Evolutionary conservation across 1,140 invertebrate species (phyloP).

Genomic region (Hermetia illucens): DNA sequence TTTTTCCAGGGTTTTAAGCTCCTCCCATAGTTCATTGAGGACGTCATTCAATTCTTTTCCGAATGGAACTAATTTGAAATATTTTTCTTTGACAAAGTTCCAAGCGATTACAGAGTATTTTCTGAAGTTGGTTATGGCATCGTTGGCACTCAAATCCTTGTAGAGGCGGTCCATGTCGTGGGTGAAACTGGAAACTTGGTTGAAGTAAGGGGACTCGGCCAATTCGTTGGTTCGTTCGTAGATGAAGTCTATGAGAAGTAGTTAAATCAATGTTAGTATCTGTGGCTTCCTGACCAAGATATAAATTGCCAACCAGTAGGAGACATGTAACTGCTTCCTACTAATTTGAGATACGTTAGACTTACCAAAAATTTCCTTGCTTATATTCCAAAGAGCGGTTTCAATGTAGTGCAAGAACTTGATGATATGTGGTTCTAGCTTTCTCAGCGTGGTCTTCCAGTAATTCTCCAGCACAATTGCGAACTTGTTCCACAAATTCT

Average conservation of each 20-base stretch:
- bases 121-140: conserved; percentile 54
- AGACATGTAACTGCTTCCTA: too few relatives aligned
- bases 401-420: conserved; percentile 60
- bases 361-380: conserved; percentile 46
- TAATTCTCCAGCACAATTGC: conserved; percentile 43
- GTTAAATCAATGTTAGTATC: too few relatives aligned
- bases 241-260: conserved; percentile 49
- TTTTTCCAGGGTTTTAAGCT: conserved; percentile 52
- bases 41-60: conserved; percentile 58
- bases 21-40: conserved; percentile 49
- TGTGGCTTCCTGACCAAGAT: too few relatives aligned
- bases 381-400: conserved; percentile 52
- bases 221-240: conserved; percentile 63
- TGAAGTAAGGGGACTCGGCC: conserved; percentile 64
- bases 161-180: conserved; percentile 64
- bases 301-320: too few relatives aligned
- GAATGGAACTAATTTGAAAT: conserved; percentile 62
- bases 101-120: conserved; percentile 54
- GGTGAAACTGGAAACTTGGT: conserved; percentile 59
- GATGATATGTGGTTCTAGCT: conserved; percentile 61
- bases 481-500: conserved; percentile 51
- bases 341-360: not conserved
- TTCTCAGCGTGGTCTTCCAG: conserved; percentile 52
- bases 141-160: conserved; percentile 56
- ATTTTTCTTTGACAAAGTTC: conserved; percentile 55